Evolutionary conservation across 2,113 vertebrate species (phyloP), one percentile per base, ranked within the genome.

Genomic region (Calyptommatus sinebrachiatus): DNA sequence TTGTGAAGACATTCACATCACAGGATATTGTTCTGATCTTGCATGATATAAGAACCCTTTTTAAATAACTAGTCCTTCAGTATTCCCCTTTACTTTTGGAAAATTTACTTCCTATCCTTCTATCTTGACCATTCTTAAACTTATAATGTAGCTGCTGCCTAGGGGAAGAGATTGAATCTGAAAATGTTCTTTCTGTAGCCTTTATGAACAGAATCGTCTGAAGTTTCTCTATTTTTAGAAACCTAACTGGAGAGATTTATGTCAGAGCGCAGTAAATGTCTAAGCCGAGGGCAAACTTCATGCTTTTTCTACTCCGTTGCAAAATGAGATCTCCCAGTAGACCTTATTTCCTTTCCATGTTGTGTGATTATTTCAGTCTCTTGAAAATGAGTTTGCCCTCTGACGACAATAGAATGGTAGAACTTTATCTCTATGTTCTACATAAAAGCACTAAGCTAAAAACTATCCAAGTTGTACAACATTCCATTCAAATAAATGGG

Each of bases 181-280:
- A 77, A 29, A 65, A 8, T 57, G 68, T 76, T 72, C 61, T 50
- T n/a, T 26, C 22, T 61, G 24, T 7, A 60, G 29, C 74, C 57
- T 68, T 60, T 77, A 48, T 22, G 21, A 76, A 61, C 18, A 80
- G 48, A 60, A 80, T 71, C 48, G 67, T 45, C 21, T 84, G 73
- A 61, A 61, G 18, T 28, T 76, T n/a, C 68, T 76, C 61, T 76
- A 72, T 72, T 61, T 74, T 69, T 78, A 83, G 50, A 83, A 35
- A 73, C 73, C 16, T 8, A 48, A 62, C 35, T 73, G 28, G 31
- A 78, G 50, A 31, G 53, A 61, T 74, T 82, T 70, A 28, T 69
- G 35, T 61, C 41, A 69, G 50, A 41, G 41, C 20, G n/a, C 57
- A 31, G n/a, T 22, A 50, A 67, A 78, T 29, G 53, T 62, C 71